Percentiles rank a stretch among this genome's conserved stretches.
Conservation (phyloP, 2,888 invertebrate genomes). For the Barypeithes pellucidus region DNA sequence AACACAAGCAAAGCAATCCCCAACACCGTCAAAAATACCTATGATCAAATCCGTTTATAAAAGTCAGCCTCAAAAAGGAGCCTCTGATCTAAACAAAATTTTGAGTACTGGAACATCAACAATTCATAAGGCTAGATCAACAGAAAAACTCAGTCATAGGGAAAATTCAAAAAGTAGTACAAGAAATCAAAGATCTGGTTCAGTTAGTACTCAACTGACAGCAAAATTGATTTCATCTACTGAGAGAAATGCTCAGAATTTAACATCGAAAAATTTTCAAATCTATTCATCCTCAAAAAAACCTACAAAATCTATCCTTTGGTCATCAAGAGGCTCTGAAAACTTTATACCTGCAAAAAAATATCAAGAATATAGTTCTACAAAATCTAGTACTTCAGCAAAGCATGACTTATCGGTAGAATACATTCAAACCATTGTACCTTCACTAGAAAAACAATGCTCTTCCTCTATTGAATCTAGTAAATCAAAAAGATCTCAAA, state of each 20-base stretch:
- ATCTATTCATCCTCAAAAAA: background rate
- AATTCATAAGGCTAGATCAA: slow-evolving; percentile 6
- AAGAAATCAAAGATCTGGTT: background rate
- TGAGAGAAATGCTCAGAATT: slow-evolving; percentile 3
- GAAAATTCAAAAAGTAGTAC: background rate
- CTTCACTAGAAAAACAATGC: no score
- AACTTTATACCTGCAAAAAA: background rate
- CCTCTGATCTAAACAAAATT: background rate
- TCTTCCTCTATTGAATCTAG: background rate
- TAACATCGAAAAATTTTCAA: background rate
- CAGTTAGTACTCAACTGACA: background rate
- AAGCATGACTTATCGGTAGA: background rate
- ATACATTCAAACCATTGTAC: no score
- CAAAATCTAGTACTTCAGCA: background rate
- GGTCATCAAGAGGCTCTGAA: background rate
- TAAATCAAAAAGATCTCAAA: no score
- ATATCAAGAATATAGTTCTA: background rate
- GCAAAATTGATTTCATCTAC: background rate
- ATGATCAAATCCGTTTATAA: no score
- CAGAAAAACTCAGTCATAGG: background rate
- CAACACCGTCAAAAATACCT: background rate
- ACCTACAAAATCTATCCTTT: no score
- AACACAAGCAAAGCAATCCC: background rate
- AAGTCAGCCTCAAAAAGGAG: background rate
- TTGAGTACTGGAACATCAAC: background rate